Base-by-base conservation (phyloP, 2,113 vertebrate species). In the Apeltes quadracus region DNA sequence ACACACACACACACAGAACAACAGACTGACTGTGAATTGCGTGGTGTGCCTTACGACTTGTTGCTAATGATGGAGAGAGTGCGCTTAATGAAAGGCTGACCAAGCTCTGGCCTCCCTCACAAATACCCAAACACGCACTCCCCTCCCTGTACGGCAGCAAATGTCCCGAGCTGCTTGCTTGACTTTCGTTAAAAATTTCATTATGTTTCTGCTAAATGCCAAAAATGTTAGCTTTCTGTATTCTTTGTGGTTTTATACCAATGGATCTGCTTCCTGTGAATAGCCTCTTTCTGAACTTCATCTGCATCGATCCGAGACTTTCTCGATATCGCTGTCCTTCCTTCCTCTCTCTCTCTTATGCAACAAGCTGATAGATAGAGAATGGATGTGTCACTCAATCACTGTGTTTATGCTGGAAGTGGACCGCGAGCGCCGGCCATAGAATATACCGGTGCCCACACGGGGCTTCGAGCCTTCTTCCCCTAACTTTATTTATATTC, bases 311-410 rank as follows among this genome's bases (percentile, higher is more conserved):
- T 65, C 55, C 70, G 32, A 57, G 66, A 41, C 68, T 65, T 69
- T 78, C 36, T 41, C 68, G 44, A 7, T 29, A 25, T 22, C 25
- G 2, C n/a, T n/a, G 62, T 62, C 57, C 66, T 67, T 13, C 43
- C 34, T 63, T 53, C 70, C 68, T 68, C 27, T 43, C 20, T 22
- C 23, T 25, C 29, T 58, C 16, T 88, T 90, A 89, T 72, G 79
- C 75, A 91, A 88, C 81, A 27, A 43, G 50, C 48, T 76, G 78
- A 86, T 78, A 83, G 88, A 90, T 84, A 88, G 83, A 86, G 84
- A 72, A 77, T 82, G 61, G 53, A 81, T 81, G 82, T 85, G 82
- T 85, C 85, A 85, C 75, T 84, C 85, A 86, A 74, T 91, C 81
- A 86, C 74, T 79, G 81, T 76, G 71, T 85, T 89, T 75, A 82